Evolutionary conservation across 2,888 invertebrate species (phyloP), one percentile per base, ranked within the genome.

Genomic region (Agrenia bidenticulata): DNA sequence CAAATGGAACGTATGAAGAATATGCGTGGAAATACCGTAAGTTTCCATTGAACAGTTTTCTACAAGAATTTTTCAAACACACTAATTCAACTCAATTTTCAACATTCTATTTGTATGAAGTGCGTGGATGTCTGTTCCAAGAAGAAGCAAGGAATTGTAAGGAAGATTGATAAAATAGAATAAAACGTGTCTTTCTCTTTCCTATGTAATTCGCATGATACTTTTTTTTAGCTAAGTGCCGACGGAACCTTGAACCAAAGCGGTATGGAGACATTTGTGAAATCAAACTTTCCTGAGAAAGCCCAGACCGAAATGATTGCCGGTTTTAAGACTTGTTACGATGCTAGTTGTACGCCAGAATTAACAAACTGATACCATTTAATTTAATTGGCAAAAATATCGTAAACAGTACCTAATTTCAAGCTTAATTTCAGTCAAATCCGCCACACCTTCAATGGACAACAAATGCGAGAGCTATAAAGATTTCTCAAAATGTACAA

Each of bases 81-180:
- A 15, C 21, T 19, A 49, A 11, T 15, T 49, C 19, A 19, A 17
- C 17, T 49, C n/a, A n/a, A 17, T 49, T 49, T 39, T 15, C 9
- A 49, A 17, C 21, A 54, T 32, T 53, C 58, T n/a, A n/a, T n/a
- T n/a, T n/a, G n/a, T n/a, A n/a, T n/a, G 13, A 2, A 60, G 61
- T 67, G 67, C 26, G 19, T 23, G 0, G 24, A 11, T 2, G 68
- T 68, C 4, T 68, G 68, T 26, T 0, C 1, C 2, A 59, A 57
- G 62, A 64, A 68, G 32, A 50, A 54, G n/a, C 23, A 17, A 21
- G 62, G 61, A 53, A 27, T 68, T 13, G 64, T 67, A 67, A 58
- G 58, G 13, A 2, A 32, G 9, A 55, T 19, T 55, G 9, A 24
- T 27, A 2, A n/a, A 56, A 19, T 37, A 26, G 17, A 54, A 54